phyloP scores from a whole-genome alignment of 2,113 vertebrate species.

The Callopanchax toddi region DNA sequence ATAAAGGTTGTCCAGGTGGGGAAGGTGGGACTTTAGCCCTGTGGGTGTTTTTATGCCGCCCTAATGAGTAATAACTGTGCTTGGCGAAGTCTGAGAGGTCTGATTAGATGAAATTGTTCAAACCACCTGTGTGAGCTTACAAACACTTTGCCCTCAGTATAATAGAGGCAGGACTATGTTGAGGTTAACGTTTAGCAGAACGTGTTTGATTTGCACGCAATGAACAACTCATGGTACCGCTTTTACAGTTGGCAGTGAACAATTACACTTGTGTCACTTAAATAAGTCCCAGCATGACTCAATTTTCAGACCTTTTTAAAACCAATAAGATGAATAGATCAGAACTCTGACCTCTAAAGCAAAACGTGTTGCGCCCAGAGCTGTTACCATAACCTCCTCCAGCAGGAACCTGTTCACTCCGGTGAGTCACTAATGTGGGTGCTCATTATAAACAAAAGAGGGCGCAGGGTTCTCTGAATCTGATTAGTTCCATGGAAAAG shows the following conservation, averaged over 20 bases:
- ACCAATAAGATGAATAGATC: slow-evolving; percentile 2
- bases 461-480: neutral
- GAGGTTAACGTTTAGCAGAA: too few relatives aligned
- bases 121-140: neutral
- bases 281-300: neutral
- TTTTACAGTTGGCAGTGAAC: neutral
- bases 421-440: slow-evolving; percentile 42
- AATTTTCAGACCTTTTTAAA: slow-evolving; percentile 2
- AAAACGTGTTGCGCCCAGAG: neutral
- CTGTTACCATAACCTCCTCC: slow-evolving; percentile 43
- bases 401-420: slow-evolving; percentile 37
- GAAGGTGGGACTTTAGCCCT: neutral
- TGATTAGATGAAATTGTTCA: neutral
- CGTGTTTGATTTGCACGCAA: neutral
- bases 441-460: slow-evolving; percentile 15
- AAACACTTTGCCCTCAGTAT: neutral
- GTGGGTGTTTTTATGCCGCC: neutral
- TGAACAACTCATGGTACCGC: neutral
- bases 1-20: neutral
- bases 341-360: slow-evolving; percentile 14
- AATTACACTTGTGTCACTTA: neutral
- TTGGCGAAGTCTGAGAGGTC: neutral
- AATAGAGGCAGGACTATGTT: neutral
- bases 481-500: slow-evolving; percentile 20
- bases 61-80: neutral